Base-by-base conservation (phyloP, 2,888 invertebrate species). In the Tenthredo amoena region DNA sequence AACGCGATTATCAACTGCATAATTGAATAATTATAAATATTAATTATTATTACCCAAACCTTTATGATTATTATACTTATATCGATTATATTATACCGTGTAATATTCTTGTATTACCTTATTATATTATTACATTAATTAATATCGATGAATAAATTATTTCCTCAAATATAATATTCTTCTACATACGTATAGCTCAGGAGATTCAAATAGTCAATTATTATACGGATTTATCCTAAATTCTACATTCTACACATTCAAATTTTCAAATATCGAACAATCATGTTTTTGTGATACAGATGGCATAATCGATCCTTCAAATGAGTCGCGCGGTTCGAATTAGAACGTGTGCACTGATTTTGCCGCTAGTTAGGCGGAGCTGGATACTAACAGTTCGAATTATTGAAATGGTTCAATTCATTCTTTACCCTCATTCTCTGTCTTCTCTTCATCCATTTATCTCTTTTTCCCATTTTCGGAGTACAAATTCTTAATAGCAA, bases 121-220 rank as follows among this genome's bases (percentile, higher is more conserved):
- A 55, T 55, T 55, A n/a, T n/a, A 50, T 50, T 50, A n/a, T 47
- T n/a, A 55, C n/a, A n/a, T n/a, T 55, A 55, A 55, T n/a, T 62
- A 62, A 62, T 55, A 62, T 62, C 26, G 26, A 26, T 62, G 9
- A 62, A 62, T 62, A 62, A 62, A 62, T 62, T 62, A 62, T 62
- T 62, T 62, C 62, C 62, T 62, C 62, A 62, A 9, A 62, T 62
- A 62, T 62, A 26, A 50, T n/a, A 7, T 55, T 55, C 1, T 55
- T n/a, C 10, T 62, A 58, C n/a, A n/a, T 55, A 1, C 3, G 18
- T 18, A 15, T 50, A 12, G 18, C 18, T 50, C 50, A 40, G 50
- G 18, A 50, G 12, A 50, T 47, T 47, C 5, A 47, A 47, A 47
- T 47, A 26, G 26, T 26, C 26, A 26, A 26, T 26, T 26, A 1